Conservation (phyloP, 2,888 invertebrate species). For the Ganaspis brasiliensis region DNA sequence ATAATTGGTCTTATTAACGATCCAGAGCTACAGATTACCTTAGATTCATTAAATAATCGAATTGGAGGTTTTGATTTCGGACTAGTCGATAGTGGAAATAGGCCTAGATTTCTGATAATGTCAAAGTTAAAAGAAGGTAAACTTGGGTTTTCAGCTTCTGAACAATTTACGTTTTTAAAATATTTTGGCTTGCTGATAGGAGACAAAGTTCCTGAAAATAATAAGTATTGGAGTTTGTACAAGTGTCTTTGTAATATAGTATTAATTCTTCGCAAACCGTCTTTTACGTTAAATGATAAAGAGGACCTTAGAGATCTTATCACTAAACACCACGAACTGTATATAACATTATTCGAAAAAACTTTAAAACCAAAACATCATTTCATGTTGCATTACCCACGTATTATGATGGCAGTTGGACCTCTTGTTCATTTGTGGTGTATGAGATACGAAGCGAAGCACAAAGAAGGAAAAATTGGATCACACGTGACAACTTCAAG, state of each 20-base stretch:
- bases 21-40: constrained; percentile 40
- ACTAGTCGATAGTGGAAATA: constrained; percentile 34
- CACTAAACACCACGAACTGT: constrained; percentile 46
- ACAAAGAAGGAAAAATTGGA: not conserved
- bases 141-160: constrained; percentile 49
- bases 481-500: not conserved
- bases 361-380: constrained; percentile 5
- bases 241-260: constrained; percentile 29
- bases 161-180: constrained; percentile 47
- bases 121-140: constrained; percentile 34
- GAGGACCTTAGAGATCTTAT: constrained; percentile 24
- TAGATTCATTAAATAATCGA: constrained; percentile 46
- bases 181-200: constrained; percentile 51
- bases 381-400: not conserved
- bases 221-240: constrained; percentile 46
- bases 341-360: constrained; percentile 29
- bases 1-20: constrained; percentile 42
- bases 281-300: not conserved
- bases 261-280: not conserved
- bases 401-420: not conserved
- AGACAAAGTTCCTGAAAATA: constrained; percentile 47
- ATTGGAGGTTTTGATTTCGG: constrained; percentile 54
- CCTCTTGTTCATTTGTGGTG: not conserved
- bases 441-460: not conserved
- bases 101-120: constrained; percentile 42